phyloP scores from a whole-genome alignment of 2,113 vertebrate genomes.

The Ctenomys sociabilis region DNA sequence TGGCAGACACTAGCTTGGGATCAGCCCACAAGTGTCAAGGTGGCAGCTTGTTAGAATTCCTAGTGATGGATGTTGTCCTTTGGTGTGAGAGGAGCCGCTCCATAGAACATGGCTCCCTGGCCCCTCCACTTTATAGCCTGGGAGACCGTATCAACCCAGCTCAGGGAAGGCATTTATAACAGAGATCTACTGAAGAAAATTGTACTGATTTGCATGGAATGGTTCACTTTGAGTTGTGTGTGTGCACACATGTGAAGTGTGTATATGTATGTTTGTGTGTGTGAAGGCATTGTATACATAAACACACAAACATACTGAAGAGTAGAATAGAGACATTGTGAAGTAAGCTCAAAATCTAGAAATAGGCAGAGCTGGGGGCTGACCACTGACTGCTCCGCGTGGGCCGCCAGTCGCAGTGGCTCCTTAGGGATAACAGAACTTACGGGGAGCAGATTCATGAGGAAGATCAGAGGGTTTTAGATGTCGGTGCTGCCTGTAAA shows the following conservation, averaged over 20 bases:
- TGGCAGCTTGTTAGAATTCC: background rate
- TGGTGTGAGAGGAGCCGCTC: background rate
- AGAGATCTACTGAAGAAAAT: background rate
- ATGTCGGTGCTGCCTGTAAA: slow-evolving; percentile 52
- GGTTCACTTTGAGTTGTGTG: background rate
- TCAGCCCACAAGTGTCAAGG: background rate
- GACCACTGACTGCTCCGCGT: background rate
- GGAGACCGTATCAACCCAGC: background rate
- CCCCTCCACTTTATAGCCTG: background rate
- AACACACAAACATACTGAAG: background rate
- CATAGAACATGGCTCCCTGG: background rate
- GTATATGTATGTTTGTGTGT: background rate
- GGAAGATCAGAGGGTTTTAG: slow-evolving; percentile 67
- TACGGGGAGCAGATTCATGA: slow-evolving; percentile 34
- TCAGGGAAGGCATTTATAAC: background rate
- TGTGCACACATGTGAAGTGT: background rate
- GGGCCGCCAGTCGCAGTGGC: background rate
- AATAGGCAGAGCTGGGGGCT: background rate
- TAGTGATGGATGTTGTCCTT: background rate
- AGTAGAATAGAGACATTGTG: background rate
- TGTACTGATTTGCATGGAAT: slow-evolving; percentile 3
- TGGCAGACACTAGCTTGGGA: background rate
- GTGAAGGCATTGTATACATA: background rate
- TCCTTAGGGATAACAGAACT: slow-evolving; percentile 43
- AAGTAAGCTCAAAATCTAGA: background rate